A percentile compares a stretch with the other conserved stretches of the same genome.
Evolutionary conservation across 2,888 invertebrate genomes (phyloP).

Genomic region (Gymnosoma rotundatum): DNA sequence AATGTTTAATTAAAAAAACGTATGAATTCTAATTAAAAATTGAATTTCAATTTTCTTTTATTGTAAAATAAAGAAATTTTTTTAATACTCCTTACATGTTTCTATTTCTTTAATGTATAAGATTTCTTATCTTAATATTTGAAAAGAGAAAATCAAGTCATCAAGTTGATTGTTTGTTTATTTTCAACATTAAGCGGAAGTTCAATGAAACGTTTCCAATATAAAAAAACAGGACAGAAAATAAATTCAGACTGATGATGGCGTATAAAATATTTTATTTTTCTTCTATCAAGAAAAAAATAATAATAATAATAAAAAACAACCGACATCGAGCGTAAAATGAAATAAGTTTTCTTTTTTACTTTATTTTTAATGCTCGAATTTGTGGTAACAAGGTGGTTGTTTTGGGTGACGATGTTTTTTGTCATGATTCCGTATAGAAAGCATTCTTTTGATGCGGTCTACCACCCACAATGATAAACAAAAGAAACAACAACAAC

Average conservation of each 20-base stretch:
- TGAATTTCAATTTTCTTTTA: neutral
- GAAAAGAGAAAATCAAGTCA: conserved; percentile 58
- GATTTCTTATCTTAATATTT: conserved; percentile 42
- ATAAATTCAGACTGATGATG: conserved; percentile 37
- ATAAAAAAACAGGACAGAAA: conserved; percentile 26
- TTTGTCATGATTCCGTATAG: conserved; percentile 11
- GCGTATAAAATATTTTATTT: conserved; percentile 31
- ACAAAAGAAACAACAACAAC: conserved; percentile 46
- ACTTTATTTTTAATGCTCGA: conserved; percentile 3
- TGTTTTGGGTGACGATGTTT: conserved; percentile 42
- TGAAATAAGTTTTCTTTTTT: conserved; percentile 61
- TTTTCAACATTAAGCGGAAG: conserved; percentile 60
- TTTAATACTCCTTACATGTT: neutral
- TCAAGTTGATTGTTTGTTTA: conserved; percentile 67
- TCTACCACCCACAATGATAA: conserved; percentile 69
- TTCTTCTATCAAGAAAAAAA: conserved; percentile 10
- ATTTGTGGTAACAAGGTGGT: conserved; percentile 30
- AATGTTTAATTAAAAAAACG: too few relatives aligned
- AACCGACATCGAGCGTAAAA: conserved; percentile 61
- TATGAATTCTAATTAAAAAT: neutral
- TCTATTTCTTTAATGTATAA: conserved; percentile 22
- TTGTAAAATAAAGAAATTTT: conserved; percentile 11
- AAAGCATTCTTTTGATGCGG: conserved; percentile 66
- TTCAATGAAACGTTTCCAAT: conserved; percentile 65
- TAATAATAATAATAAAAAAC: conserved; percentile 35